Evolutionary conservation across 2,888 invertebrate species (phyloP).

Genomic region (Leptopilina myrica): DNA sequence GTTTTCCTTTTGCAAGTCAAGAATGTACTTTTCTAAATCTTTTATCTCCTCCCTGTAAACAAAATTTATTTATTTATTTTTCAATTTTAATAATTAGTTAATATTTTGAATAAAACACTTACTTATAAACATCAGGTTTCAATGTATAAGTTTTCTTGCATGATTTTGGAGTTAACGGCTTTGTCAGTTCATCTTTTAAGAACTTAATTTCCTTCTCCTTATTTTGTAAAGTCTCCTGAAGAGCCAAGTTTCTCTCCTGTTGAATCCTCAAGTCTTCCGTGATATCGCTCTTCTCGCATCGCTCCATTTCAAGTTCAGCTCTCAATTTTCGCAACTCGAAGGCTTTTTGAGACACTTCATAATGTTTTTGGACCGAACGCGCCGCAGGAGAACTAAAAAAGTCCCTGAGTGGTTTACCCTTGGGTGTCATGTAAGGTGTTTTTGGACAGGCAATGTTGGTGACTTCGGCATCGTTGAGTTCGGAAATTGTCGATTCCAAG

Average conservation of each 20-base stretch:
- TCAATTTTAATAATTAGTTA: neutral
- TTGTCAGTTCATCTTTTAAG: conserved; percentile 70
- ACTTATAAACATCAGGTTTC: conserved; percentile 70
- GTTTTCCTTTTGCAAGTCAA: conserved; percentile 78
- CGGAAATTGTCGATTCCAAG: conserved; percentile 76
- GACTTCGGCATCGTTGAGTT: conserved; percentile 56
- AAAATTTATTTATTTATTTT: neutral
- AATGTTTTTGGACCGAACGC: conserved; percentile 64
- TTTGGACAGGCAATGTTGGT: conserved; percentile 48
- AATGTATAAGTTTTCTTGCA: conserved; percentile 67
- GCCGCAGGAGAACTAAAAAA: conserved; percentile 71
- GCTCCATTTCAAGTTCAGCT: conserved; percentile 81
- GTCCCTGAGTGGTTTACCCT: conserved; percentile 60
- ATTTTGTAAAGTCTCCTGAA: conserved; percentile 78
- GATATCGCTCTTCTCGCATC: conserved; percentile 81
- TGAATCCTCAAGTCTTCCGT: conserved; percentile 80
- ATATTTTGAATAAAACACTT: conserved; percentile 45
- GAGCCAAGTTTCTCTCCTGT: conserved; percentile 78
- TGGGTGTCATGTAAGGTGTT: conserved; percentile 59
- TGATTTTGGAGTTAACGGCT: conserved; percentile 69
- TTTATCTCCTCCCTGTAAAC: conserved; percentile 75
- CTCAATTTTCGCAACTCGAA: conserved; percentile 78
- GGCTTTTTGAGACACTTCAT: conserved; percentile 74
- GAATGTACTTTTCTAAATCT: conserved; percentile 78
- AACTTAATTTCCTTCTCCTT: conserved; percentile 73